Evolutionary conservation across 1,140 invertebrate genomes (phyloP).

Genomic region (Micrasema longulum): DNA sequence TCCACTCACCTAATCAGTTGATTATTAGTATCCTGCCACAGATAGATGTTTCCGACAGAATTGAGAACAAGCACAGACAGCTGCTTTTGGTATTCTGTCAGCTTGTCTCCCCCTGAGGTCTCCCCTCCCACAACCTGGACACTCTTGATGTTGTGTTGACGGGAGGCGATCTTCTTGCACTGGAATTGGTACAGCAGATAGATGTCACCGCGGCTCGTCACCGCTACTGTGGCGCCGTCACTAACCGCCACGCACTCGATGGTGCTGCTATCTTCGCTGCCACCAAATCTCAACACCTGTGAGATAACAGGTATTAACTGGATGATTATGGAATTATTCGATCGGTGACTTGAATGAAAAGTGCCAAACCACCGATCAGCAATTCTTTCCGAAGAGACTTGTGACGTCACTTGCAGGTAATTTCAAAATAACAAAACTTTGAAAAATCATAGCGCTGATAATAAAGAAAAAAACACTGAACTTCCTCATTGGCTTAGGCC

Average conservation of each 20-base stretch:
- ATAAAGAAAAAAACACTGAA: no score
- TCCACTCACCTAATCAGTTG: slow-evolving; percentile 67
- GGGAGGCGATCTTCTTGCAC: slow-evolving; percentile 76
- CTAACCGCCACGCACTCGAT: slow-evolving; percentile 68
- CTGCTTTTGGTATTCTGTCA: slow-evolving; percentile 50
- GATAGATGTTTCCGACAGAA: slow-evolving; percentile 71
- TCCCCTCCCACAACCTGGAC: slow-evolving; percentile 48
- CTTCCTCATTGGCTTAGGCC: no score
- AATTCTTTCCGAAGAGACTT: no score
- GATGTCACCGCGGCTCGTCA: slow-evolving; percentile 75
- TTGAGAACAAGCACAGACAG: slow-evolving; percentile 72
- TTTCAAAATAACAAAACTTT: no score
- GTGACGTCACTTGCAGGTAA: no score
- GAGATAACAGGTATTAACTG: no score
- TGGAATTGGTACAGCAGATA: slow-evolving; percentile 79
- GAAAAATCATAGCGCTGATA: no score
- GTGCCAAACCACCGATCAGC: no score
- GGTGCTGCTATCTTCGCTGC: slow-evolving; percentile 33
- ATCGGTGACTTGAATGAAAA: no score
- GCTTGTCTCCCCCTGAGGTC: slow-evolving; percentile 45
- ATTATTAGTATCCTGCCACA: slow-evolving; percentile 76
- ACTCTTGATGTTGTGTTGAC: slow-evolving; percentile 54
- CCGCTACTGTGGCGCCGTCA: slow-evolving; percentile 77
- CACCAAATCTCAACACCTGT: slow-evolving; percentile 43
- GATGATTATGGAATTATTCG: no score